phyloP scores from a whole-genome alignment of 2,888 invertebrate species.

The Bimastos eiseni region DNA sequence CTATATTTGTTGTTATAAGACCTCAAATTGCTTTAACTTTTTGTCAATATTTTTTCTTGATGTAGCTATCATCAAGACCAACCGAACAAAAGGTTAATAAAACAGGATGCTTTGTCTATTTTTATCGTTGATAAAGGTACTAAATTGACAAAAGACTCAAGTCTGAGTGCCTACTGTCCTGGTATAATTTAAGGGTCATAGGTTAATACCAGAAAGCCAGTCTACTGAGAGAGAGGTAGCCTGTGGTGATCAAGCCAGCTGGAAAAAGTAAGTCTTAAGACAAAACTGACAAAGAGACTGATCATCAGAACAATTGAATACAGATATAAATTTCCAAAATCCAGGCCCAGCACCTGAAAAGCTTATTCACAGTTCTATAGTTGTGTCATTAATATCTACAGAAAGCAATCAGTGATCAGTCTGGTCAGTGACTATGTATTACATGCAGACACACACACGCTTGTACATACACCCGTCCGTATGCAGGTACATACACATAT shows the following conservation, averaged over 20 bases:
- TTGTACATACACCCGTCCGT: too few relatives aligned
- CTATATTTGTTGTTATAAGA: too few relatives aligned
- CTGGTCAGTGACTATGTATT: neutral
- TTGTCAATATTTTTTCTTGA: too few relatives aligned
- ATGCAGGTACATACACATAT: too few relatives aligned
- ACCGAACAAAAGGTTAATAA: too few relatives aligned
- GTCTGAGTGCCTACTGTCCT: too few relatives aligned
- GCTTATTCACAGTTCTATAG: neutral
- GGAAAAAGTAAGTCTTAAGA: neutral
- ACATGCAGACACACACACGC: neutral
- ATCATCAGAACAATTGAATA: neutral
- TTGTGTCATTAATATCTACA: neutral
- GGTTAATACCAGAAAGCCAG: neutral
- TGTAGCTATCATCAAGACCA: too few relatives aligned
- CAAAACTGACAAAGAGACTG: neutral
- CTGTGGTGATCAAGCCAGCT: neutral
- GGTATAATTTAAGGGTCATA: too few relatives aligned
- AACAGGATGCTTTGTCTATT: too few relatives aligned
- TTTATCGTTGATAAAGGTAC: too few relatives aligned
- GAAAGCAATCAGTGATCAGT: neutral
- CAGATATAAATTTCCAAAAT: neutral
- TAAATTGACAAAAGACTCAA: too few relatives aligned
- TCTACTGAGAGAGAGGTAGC: neutral
- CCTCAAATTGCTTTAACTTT: too few relatives aligned
- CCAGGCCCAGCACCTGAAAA: neutral